Percentiles rank a stretch among this genome's conserved stretches.
These are phyloP conservation scores for Agapetus fuscipes DNA, from an alignment of 2,888 invertebrate species.

Conservation along the genomic window DNA sequence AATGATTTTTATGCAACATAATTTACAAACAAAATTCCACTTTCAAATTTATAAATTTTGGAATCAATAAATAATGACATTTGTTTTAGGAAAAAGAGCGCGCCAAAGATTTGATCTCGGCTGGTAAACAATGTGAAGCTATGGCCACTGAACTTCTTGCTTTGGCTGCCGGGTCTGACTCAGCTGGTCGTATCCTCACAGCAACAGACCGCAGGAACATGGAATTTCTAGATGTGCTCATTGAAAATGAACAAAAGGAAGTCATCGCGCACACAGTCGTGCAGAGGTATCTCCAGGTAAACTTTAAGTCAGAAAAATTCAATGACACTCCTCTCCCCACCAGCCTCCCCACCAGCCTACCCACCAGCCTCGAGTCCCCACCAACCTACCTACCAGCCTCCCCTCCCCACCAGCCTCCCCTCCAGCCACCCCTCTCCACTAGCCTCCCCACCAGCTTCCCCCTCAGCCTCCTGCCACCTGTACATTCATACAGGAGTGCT, in stretches of 20 bases:
- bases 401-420: no score
- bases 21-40: no score
- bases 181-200: constrained; percentile 88
- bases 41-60: no score
- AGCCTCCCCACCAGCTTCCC: no score
- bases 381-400: no score
- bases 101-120: constrained; percentile 91
- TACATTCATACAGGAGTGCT: no score
- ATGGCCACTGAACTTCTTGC: constrained; percentile 97
- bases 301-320: constrained; percentile 56
- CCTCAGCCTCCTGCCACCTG: no score
- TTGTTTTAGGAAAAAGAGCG: constrained; percentile 84
- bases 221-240: constrained; percentile 92
- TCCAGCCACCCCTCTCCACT: no score
- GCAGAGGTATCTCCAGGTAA: constrained; percentile 89
- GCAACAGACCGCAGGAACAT: constrained; percentile 91
- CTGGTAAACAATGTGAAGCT: constrained; percentile 91
- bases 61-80: not conserved
- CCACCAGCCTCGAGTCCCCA: no score
- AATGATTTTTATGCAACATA: no score
- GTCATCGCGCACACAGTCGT: constrained; percentile 96
- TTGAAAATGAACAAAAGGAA: constrained; percentile 98
- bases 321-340: not conserved
- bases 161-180: constrained; percentile 87
- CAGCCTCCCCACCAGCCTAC: no score